Percentiles rank a stretch among this genome's conserved stretches.
Conservation (phyloP, 2,113 vertebrate genomes). For the Pteruthius melanotis region DNA sequence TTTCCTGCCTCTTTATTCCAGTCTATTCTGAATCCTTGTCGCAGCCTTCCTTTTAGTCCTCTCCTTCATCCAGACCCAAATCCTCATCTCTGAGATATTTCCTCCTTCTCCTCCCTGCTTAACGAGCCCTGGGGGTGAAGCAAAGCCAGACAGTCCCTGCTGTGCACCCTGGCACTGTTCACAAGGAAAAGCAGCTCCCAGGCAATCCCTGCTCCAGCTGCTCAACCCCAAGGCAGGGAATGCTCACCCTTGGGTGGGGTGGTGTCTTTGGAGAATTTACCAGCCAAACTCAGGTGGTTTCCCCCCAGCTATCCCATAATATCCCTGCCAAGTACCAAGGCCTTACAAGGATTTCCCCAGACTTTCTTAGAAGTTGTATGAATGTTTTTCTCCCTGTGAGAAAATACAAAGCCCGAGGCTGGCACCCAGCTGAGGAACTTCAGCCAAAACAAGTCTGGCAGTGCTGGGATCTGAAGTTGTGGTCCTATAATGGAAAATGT, state of each 20-base stretch:
- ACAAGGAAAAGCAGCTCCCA: background rate
- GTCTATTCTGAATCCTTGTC: background rate
- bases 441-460: constrained; percentile 36
- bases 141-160: background rate
- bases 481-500: background rate
- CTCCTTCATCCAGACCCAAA: background rate
- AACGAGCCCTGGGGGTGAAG: background rate
- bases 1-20: background rate
- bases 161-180: background rate
- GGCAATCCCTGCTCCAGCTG: background rate
- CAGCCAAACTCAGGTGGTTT: background rate
- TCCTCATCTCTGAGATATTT: background rate
- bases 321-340: background rate
- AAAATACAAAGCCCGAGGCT: constrained; percentile 1
- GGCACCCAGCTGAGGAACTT: background rate
- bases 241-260: background rate
- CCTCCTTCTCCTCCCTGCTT: background rate
- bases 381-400: background rate
- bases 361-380: background rate
- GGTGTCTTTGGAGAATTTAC: background rate
- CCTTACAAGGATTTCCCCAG: background rate
- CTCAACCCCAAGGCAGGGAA: background rate
- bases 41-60: background rate
- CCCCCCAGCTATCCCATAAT: background rate
- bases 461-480: background rate